phyloP scores from a whole-genome alignment of 2,113 vertebrate genomes.

The Clarias magur region DNA sequence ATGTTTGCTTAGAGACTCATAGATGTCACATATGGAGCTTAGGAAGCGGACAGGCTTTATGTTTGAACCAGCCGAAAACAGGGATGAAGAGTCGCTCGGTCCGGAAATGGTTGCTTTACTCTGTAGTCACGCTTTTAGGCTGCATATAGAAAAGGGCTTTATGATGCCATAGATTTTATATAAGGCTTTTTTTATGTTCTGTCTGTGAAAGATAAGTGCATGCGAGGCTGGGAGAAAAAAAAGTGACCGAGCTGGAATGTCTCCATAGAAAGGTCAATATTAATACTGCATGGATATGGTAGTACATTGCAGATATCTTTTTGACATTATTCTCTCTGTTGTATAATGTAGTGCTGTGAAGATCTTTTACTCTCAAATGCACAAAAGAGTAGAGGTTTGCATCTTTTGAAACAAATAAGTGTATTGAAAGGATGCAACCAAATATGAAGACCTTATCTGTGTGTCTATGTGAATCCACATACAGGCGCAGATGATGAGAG shows the following conservation, averaged over 20 bases:
- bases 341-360: not conserved
- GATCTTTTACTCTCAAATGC: not conserved
- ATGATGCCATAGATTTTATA: slow-evolving; percentile 37
- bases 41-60: slow-evolving; percentile 12
- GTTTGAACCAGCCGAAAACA: slow-evolving; percentile 21
- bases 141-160: slow-evolving; percentile 28
- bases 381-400: not conserved
- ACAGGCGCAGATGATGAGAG: too few relatives aligned
- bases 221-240: not conserved
- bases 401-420: not conserved
- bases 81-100: slow-evolving; percentile 7
- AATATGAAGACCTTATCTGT: not conserved
- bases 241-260: not conserved
- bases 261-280: not conserved
- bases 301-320: not conserved
- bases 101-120: slow-evolving; percentile 2
- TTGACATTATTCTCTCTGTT: not conserved
- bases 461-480: too few relatives aligned
- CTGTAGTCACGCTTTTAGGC: not conserved
- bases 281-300: not conserved
- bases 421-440: not conserved
- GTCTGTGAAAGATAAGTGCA: slow-evolving; percentile 19
- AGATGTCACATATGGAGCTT: slow-evolving; percentile 17
- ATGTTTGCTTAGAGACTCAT: slow-evolving; percentile 4
- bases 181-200: slow-evolving; percentile 35